phyloP scores from a whole-genome alignment of 2,113 vertebrate species.

The Zosterops borbonicus region DNA sequence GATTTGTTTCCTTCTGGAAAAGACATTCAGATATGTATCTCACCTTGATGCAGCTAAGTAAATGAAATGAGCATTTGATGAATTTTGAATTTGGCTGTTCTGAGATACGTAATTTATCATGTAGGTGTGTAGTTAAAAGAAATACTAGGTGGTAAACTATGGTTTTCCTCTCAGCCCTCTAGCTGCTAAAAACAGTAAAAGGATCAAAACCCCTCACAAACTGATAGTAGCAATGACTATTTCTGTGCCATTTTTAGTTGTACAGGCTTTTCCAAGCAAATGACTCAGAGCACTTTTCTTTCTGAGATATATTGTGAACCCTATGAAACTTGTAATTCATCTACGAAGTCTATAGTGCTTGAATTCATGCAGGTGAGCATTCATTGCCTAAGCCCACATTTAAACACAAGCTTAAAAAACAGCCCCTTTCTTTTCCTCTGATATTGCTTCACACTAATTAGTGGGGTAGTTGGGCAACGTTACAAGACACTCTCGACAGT shows the following conservation, averaged over 20 bases:
- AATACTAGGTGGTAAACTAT: background rate
- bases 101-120: background rate
- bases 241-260: background rate
- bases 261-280: background rate
- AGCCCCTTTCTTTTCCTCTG: background rate
- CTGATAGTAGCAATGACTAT: background rate
- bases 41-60: background rate
- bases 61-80: background rate
- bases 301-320: background rate
- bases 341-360: background rate
- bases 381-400: background rate
- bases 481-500: background rate
- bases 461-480: background rate
- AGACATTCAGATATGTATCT: background rate
- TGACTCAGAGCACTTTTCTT: background rate
- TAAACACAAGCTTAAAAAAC: background rate
- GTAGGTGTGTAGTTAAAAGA: background rate
- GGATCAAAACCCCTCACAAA: background rate
- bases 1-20: background rate
- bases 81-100: background rate
- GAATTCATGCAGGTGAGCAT: background rate
- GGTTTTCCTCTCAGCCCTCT: background rate
- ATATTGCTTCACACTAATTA: background rate
- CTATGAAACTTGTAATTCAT: background rate
- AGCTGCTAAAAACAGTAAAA: background rate